Conservation (phyloP, 1,140 invertebrate species). For the Eriocheir sinensis region DNA sequence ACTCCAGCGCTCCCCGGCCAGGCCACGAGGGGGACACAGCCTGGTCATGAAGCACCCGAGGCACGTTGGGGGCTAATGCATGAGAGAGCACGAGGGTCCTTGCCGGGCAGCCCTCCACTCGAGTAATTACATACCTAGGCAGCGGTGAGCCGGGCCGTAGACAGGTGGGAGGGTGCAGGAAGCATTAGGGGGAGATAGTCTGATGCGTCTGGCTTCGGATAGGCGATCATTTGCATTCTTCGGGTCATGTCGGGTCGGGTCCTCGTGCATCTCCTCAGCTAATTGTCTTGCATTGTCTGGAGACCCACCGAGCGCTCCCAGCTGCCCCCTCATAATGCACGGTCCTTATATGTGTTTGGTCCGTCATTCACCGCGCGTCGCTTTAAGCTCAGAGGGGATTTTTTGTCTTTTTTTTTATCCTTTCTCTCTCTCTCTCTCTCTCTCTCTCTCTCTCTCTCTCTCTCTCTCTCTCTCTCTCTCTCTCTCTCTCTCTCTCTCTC, state of each 20-base stretch:
- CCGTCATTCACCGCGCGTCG: neutral
- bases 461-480: neutral
- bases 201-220: neutral
- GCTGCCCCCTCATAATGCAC: neutral
- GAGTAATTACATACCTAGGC: neutral
- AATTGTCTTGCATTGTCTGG: conserved; percentile 14
- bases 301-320: neutral
- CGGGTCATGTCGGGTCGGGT: neutral
- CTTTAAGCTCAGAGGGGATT: neutral
- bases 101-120: neutral
- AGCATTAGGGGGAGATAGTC: conserved; percentile 1
- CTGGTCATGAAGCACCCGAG: neutral
- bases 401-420: neutral
- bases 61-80: neutral
- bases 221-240: neutral
- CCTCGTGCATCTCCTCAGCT: neutral
- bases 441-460: conserved; percentile 4
- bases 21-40: neutral
- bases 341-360: neutral
- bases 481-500: neutral
- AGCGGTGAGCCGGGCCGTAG: neutral
- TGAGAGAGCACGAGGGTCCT: neutral
- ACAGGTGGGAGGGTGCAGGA: neutral
- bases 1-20: neutral
- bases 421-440: neutral